Percentiles rank a stretch among this genome's conserved stretches.
phyloP scores from a whole-genome alignment of 2,888 invertebrate genomes.

The Atethmia centrago region DNA sequence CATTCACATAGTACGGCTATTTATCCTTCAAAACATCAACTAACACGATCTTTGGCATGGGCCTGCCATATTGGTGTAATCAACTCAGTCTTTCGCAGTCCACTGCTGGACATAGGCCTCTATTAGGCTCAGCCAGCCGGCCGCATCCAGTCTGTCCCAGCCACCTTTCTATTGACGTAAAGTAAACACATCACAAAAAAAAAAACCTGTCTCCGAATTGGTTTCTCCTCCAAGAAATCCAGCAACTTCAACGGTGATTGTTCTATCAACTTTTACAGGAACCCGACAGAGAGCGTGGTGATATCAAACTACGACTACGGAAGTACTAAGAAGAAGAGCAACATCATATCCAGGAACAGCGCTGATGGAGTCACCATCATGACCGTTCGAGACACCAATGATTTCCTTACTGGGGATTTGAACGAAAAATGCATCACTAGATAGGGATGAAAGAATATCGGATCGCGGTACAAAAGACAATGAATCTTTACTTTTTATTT shows the following conservation, averaged over 20 bases:
- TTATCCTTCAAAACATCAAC: not conserved
- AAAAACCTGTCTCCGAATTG: not conserved
- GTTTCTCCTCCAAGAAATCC: not conserved
- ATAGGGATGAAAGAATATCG: slow-evolving; percentile 70
- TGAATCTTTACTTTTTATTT: slow-evolving; percentile 28
- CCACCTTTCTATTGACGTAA: no score
- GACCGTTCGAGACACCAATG: slow-evolving; percentile 82
- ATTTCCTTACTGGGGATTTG: slow-evolving; percentile 79
- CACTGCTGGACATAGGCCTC: not conserved
- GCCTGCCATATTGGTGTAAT: not conserved
- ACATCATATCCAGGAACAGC: slow-evolving; percentile 83
- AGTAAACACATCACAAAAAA: not conserved
- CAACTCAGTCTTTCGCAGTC: not conserved
- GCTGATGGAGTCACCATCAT: slow-evolving; percentile 86
- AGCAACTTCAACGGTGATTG: slow-evolving; percentile 75
- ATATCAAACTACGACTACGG: slow-evolving; percentile 89
- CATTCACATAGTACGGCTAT: not conserved
- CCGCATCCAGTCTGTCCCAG: not conserved
- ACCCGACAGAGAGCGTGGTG: slow-evolving; percentile 88
- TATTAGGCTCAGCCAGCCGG: no score
- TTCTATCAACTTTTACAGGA: slow-evolving; percentile 84
- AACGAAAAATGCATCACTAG: slow-evolving; percentile 82
- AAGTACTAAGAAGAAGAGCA: slow-evolving; percentile 87
- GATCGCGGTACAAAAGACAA: slow-evolving; percentile 49
- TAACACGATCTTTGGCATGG: not conserved